Evolutionary conservation across 64 coral and sea anemone species (phyloP).

Genomic region (Exaiptasia diaphana): DNA sequence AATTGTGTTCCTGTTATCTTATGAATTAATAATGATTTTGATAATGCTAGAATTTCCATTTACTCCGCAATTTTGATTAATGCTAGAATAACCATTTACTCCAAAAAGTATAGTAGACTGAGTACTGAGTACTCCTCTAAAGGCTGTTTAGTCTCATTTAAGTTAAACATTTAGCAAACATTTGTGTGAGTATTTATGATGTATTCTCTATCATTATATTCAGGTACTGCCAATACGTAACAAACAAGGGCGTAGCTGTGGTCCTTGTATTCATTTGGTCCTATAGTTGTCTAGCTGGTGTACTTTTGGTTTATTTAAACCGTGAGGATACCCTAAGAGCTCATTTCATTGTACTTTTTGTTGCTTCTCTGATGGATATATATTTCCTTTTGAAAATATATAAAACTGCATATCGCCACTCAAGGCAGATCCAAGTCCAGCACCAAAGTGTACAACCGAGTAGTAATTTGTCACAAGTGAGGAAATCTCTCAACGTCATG

Average conservation of each 20-base stretch:
- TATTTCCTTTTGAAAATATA: conserved; percentile 54
- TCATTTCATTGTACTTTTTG: neutral
- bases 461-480: neutral
- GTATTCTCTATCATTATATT: too few relatives aligned
- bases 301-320: neutral
- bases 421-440: conserved; percentile 30
- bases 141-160: too few relatives aligned
- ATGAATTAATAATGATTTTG: too few relatives aligned
- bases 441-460: neutral
- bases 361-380: neutral
- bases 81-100: too few relatives aligned
- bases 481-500: conserved; percentile 44
- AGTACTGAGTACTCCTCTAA: too few relatives aligned
- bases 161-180: too few relatives aligned
- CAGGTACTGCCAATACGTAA: too few relatives aligned
- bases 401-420: conserved; percentile 25
- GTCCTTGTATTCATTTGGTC: conserved; percentile 9
- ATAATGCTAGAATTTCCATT: too few relatives aligned
- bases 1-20: too few relatives aligned
- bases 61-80: too few relatives aligned
- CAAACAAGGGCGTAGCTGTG: neutral
- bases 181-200: too few relatives aligned
- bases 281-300: neutral
- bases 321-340: neutral
- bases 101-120: too few relatives aligned